Evolutionary conservation across 2,888 invertebrate genomes (phyloP).

Genomic region (Hemicrepidius hirtus): DNA sequence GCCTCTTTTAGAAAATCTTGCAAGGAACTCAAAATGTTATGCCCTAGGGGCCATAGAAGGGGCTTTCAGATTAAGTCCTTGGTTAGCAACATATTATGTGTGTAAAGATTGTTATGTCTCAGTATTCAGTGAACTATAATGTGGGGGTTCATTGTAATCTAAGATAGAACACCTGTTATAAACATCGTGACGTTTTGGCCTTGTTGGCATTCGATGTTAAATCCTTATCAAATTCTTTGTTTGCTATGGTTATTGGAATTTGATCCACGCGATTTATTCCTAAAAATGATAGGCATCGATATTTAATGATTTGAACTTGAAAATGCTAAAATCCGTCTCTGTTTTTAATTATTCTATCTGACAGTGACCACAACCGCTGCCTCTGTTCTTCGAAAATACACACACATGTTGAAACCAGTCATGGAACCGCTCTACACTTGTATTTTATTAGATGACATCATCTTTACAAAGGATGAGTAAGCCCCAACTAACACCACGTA

Average conservation of each 20-base stretch:
- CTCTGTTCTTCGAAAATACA: constrained; percentile 46
- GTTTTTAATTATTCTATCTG: constrained; percentile 40
- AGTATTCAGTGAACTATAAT: no score
- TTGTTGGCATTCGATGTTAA: background rate
- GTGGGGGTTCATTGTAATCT: no score
- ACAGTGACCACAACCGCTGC: constrained; percentile 44
- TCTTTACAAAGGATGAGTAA: constrained; percentile 45
- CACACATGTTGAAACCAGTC: constrained; percentile 48
- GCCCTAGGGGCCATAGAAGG: no score
- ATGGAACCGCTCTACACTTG: constrained; percentile 40
- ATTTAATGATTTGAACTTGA: no score
- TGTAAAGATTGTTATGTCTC: no score
- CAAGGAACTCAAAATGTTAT: no score
- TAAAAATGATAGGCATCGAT: no score
- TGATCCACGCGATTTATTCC: no score
- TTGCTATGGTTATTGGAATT: background rate
- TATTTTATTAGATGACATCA: constrained; percentile 49
- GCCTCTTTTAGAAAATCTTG: no score
- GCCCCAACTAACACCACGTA: constrained; percentile 14
- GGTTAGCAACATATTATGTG: no score
- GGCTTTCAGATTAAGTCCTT: no score
- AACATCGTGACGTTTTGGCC: background rate
- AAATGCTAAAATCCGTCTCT: constrained; percentile 21
- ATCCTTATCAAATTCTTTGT: constrained; percentile 3
- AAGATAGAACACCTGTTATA: background rate